Percentiles rank a stretch among this genome's conserved stretches.
phyloP scores from a whole-genome alignment of 2,113 vertebrate genomes.

The Polypterus bichir region DNA sequence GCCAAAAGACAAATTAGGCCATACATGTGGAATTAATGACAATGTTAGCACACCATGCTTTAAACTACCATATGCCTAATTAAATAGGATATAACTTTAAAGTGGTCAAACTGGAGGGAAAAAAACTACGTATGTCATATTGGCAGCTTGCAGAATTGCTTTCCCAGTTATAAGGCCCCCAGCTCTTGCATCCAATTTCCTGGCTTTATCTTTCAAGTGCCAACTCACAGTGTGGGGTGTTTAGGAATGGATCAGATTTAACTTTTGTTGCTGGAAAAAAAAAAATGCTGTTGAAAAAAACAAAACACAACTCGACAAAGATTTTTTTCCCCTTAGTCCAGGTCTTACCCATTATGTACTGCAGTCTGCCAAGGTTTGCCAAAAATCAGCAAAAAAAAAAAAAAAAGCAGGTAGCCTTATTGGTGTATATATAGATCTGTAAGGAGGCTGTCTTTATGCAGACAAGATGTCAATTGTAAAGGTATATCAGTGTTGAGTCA shows the following conservation, averaged over 20 bases:
- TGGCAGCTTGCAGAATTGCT: conserved; percentile 39
- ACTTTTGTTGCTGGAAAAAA: conserved; percentile 5
- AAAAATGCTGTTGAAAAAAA: too few relatives aligned
- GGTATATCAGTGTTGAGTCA: conserved; percentile 25
- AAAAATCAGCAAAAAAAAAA: too few relatives aligned
- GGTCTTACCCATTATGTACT: conserved; percentile 48
- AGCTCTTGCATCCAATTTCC: conserved; percentile 54
- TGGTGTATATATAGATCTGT: conserved; percentile 54
- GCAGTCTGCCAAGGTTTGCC: conserved; percentile 53
- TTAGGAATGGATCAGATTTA: conserved; percentile 36
- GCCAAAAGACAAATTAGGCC: conserved; percentile 18
- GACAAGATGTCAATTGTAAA: conserved; percentile 63
- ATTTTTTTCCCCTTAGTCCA: background rate
- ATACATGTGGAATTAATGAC: conserved; percentile 50
- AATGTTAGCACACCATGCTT: conserved; percentile 40
- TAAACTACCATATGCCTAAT: conserved; percentile 53
- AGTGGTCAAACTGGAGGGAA: conserved; percentile 41
- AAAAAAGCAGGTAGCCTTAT: conserved; percentile 59
- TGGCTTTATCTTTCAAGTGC: conserved; percentile 51
- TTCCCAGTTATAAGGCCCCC: conserved; percentile 37
- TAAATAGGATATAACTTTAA: conserved; percentile 45
- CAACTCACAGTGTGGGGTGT: conserved; percentile 53
- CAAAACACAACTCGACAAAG: too few relatives aligned
- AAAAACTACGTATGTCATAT: conserved; percentile 38
- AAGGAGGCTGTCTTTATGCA: conserved; percentile 57